Evolutionary conservation across 1,140 invertebrate genomes (phyloP), one percentile per base, ranked within the genome.

Genomic region (Gonioctena quinquepunctata): DNA sequence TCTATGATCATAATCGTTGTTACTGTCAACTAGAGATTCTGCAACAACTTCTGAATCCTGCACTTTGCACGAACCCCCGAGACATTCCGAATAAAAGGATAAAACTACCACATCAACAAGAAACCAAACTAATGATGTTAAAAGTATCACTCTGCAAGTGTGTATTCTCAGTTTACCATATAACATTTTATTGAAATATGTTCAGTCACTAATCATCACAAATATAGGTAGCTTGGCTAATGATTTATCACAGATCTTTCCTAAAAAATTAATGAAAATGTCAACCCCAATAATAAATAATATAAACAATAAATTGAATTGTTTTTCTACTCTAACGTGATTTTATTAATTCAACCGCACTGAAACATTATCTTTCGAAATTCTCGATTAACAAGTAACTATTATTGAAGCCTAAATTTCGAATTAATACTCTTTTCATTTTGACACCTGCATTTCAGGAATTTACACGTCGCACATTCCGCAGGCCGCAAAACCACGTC

Each of bases 111-210:
- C 94, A 84, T 96, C 96, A 42, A 98, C 88, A 75, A 98, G 87
- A 77, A 98, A 92, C 97, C 97, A 98, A 48, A 96, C 94, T 65
- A 99, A 85, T 0, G 96, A 98, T 68, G 97, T 98, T 72, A 96
- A 86, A 70, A 98, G 85, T 74, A 99, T 94, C 73, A 99, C 93
- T 81, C 96, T 94, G 84, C 95, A 98, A 66, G 95, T 96, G 84
- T 96, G 94, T 85, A 95, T 93, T 80, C 94, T 90, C 82, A 96
- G 89, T 87, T 93, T 93, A 80, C 91, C 92, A 80, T 92, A 90
- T 81, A 94, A 92, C 91, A 94, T 94, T 83, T 86, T 91, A 13
- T 56, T 3, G 1, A 19, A 56, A 18, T 56, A 23, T 56, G 22
- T 56, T 56, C 22, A 19, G 6, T 42, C n/a, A 42, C 16, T 56